Evolutionary conservation across 2,888 invertebrate species (phyloP), one percentile per base, ranked within the genome.

Genomic region (Agrochola lota): DNA sequence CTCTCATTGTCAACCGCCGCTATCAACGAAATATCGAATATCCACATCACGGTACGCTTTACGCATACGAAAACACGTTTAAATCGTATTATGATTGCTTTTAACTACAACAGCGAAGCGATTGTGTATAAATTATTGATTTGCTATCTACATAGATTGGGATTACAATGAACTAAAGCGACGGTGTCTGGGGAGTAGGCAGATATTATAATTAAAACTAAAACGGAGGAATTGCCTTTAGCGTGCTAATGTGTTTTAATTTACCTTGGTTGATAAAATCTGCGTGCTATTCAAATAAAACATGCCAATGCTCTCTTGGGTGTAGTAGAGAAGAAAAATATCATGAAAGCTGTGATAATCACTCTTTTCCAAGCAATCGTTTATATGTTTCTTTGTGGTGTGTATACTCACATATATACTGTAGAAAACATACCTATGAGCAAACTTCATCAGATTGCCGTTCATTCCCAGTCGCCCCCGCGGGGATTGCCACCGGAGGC

Each of bases 21-120:
- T 92, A 92, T 91, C 92, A 89, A 89, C 90, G 81, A 91, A 92
- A 92, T 92, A 93, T 92, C 92, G 92, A 92, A 92, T 93, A 91
- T 92, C 92, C 92, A 91, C 91, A 91, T 87, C 89, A 86, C 75
- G 84, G 85, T 85, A 91, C 93, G 93, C 90, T 91, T 90, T 87
- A 90, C 91, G 93, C 93, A 93, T 94, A 93, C 92, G 91, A 93
- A 94, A 92, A 91, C 91, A 91, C 87, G 90, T 90, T 93, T 91
- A 91, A 92, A 93, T 91, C 90, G 91, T 89, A 92, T 93, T 93
- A 92, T 92, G 90, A 91, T 87, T 88, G 92, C 91, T 90, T 91
- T 92, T 91, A 89, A 92, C 90, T 90, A 92, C 90, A 91, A 91
- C 89, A 87, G 81, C 85, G 88, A 68, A 88, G 87, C 86, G 87